Conservation (phyloP, 2,888 invertebrate genomes). For the Oscheius sp. region DNA sequence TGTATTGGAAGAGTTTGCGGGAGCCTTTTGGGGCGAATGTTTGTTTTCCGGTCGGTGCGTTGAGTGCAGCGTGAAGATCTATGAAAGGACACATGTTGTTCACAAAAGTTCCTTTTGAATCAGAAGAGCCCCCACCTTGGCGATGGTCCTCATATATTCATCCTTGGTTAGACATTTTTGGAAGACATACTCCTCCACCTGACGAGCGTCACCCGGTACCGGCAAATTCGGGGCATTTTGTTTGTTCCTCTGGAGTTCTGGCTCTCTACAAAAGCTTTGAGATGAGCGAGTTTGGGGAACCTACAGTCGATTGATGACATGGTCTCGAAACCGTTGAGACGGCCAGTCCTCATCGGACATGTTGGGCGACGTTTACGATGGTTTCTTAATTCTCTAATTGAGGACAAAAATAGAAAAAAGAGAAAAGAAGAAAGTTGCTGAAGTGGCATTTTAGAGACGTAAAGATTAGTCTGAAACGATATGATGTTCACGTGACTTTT, state of each 20-base stretch:
- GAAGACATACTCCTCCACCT: constrained; percentile 69
- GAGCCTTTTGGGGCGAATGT: neutral
- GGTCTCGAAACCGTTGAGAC: constrained; percentile 67
- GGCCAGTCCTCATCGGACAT: constrained; percentile 70
- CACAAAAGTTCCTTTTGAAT: neutral
- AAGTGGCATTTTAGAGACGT: no score
- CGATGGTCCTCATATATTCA: constrained; percentile 69
- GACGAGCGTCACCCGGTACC: constrained; percentile 67
- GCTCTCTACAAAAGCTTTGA: constrained; percentile 61
- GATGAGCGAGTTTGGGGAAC: constrained; percentile 41
- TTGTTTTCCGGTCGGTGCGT: neutral
- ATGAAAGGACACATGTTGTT: constrained; percentile 13
- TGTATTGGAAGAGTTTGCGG: neutral
- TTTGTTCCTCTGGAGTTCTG: constrained; percentile 68
- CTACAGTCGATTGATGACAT: constrained; percentile 68
- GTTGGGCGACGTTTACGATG: neutral
- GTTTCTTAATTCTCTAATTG: neutral
- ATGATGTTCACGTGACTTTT: no score
- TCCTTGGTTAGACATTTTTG: constrained; percentile 69
- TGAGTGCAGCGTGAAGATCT: constrained; percentile 20
- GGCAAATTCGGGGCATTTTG: constrained; percentile 69
- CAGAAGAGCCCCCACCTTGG: constrained; percentile 51
- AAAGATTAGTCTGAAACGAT: no score
- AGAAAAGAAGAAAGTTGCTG: neutral
- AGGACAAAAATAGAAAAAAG: neutral